These are phyloP conservation scores for Oasisia sp. DNA, from an alignment of 2,888 invertebrate genomes.

Conservation along the genomic window DNA sequence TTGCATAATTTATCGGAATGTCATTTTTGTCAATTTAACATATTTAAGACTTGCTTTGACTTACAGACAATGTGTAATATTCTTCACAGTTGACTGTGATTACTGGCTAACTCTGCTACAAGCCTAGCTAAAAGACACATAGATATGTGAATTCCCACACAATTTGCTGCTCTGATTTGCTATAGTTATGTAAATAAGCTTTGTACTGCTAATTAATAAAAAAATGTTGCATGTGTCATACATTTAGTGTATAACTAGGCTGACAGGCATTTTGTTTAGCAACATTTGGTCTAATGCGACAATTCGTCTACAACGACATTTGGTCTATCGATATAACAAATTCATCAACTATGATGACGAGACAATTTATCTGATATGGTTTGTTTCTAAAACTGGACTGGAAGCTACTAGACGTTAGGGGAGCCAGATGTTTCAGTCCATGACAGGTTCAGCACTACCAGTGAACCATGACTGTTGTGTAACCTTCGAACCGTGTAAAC, in stretches of 20 bases:
- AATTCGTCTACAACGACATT: no score
- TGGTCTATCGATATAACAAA: no score
- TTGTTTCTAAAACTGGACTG: no score
- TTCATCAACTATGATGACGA: no score
- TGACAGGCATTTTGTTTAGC: no score
- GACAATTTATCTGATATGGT: no score
- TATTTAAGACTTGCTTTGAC: background rate
- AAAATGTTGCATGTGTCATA: background rate
- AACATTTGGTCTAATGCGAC: no score
- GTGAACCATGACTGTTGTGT: no score
- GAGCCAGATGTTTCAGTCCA: no score
- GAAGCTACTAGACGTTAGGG: no score
- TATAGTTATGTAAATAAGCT: background rate
- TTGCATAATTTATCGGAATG: background rate
- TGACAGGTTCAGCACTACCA: no score
- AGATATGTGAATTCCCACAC: background rate
- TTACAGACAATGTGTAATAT: background rate
- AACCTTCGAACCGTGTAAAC: no score
- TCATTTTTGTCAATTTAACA: background rate
- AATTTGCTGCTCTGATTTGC: background rate
- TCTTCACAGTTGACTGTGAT: background rate
- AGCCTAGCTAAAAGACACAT: background rate
- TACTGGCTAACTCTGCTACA: background rate
- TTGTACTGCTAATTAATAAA: background rate
- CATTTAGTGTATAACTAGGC: background rate